Percentiles rank a stretch among this genome's conserved stretches.
Conservation (phyloP, 2,113 vertebrate genomes). For the Alethe castanea region DNA sequence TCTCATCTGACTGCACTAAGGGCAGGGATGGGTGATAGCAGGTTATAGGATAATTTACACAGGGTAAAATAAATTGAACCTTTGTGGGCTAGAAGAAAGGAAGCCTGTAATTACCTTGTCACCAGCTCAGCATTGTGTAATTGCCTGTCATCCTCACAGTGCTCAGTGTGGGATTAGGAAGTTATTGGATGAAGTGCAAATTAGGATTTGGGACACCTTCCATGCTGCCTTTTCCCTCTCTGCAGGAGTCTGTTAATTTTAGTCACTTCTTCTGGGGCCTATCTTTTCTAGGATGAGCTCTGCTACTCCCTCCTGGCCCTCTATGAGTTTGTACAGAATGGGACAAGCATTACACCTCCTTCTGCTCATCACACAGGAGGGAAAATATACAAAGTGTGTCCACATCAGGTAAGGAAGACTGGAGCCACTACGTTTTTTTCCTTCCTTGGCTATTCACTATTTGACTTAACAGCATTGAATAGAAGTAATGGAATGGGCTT, state of each 20-base stretch:
- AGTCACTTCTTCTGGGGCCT: not conserved
- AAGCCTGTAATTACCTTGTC: slow-evolving; percentile 42
- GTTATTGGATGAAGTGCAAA: not conserved
- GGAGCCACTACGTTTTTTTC: not conserved
- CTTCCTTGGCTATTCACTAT: not conserved
- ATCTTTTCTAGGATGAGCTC: slow-evolving; percentile 80
- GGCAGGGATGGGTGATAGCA: not conserved
- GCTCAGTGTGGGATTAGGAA: not conserved
- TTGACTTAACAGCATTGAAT: not conserved
- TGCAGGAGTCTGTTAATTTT: not conserved
- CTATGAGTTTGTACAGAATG: slow-evolving; percentile 85
- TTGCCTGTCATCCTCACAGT: not conserved
- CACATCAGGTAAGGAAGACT: slow-evolving; percentile 86
- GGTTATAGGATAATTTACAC: slow-evolving; percentile 27
- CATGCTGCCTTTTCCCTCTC: not conserved
- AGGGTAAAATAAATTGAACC: not conserved
- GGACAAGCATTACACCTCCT: slow-evolving; percentile 74
- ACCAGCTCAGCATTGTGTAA: not conserved
- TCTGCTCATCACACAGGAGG: slow-evolving; percentile 86
- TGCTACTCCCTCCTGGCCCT: slow-evolving; percentile 83
- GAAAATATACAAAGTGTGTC: slow-evolving; percentile 92
- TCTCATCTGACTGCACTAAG: not conserved
- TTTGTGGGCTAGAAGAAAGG: slow-evolving; percentile 11
- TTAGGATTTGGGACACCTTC: not conserved
- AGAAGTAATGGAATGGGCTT: not conserved